Evolutionary conservation across 2,113 vertebrate genomes (phyloP).

Genomic region (Cyprinodon brontotheroides): DNA sequence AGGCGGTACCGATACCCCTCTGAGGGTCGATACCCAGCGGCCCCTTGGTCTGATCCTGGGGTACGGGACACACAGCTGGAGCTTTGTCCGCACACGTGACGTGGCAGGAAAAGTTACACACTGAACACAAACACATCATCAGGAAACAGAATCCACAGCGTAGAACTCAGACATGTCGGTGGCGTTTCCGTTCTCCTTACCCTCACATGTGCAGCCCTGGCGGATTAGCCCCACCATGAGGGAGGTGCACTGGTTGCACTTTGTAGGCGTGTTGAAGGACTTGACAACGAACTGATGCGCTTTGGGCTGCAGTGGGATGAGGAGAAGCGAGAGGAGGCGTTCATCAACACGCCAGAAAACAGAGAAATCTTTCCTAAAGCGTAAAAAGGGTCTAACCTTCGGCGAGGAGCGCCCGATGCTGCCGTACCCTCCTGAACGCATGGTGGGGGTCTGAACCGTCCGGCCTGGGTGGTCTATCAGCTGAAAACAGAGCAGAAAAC

Average conservation of each 20-base stretch:
- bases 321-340: background rate
- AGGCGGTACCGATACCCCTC: conserved; percentile 94
- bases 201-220: conserved; percentile 98
- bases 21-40: conserved; percentile 96
- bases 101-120: conserved; percentile 97
- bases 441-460: conserved; percentile 88
- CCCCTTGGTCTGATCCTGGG: conserved; percentile 94
- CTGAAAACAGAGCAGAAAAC: conserved; percentile 66
- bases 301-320: conserved; percentile 85
- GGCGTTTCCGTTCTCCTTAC: conserved; percentile 71
- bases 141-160: no score
- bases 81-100: conserved; percentile 98
- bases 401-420: conserved; percentile 86
- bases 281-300: conserved; percentile 98
- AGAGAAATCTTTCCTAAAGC: background rate
- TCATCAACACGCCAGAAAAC: background rate
- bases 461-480: conserved; percentile 85
- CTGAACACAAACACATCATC: conserved; percentile 67
- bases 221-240: conserved; percentile 98
- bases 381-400: conserved; percentile 78
- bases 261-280: conserved; percentile 91
- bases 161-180: no score
- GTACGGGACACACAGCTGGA: conserved; percentile 92
- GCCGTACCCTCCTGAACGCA: conserved; percentile 85
- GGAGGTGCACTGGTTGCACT: conserved; percentile 97